Conservation (phyloP, 2,888 invertebrate species). For the Tenthredo amoena region DNA sequence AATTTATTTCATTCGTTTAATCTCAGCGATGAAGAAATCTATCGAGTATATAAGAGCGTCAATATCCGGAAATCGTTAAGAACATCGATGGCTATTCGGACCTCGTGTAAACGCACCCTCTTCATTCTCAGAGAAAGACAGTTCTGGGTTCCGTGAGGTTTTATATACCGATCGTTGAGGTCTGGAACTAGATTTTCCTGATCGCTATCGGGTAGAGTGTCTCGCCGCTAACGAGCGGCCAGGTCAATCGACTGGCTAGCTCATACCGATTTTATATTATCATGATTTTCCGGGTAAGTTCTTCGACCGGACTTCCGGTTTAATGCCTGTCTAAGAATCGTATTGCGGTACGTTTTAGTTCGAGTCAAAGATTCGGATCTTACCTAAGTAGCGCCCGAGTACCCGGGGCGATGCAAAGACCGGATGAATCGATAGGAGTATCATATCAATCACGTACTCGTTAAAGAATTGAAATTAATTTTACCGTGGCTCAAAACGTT, state of each 20-base stretch:
- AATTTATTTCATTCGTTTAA: background rate
- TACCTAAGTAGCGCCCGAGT: no score
- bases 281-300: constrained; percentile 12
- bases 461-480: no score
- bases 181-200: constrained; percentile 5
- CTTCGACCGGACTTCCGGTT: constrained; percentile 29
- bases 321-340: background rate
- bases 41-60: background rate
- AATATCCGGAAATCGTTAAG: constrained; percentile 8
- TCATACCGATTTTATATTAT: constrained; percentile 20
- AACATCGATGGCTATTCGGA: background rate
- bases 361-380: background rate
- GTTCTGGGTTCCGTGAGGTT: background rate
- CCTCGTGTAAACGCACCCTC: background rate
- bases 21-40: background rate
- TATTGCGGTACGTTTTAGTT: background rate
- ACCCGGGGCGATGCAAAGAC: no score
- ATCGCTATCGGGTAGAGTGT: constrained; percentile 13
- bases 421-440: background rate
- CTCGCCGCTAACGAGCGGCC: constrained; percentile 44
- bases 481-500: no score
- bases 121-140: constrained; percentile 13
- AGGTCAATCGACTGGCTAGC: constrained; percentile 8
- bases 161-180: constrained; percentile 23
- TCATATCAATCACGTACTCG: no score